A percentile compares a stretch with the other conserved stretches of the same genome.
Evolutionary conservation across 2,113 vertebrate genomes (phyloP).

Genomic region (Camelus dromedarius): DNA sequence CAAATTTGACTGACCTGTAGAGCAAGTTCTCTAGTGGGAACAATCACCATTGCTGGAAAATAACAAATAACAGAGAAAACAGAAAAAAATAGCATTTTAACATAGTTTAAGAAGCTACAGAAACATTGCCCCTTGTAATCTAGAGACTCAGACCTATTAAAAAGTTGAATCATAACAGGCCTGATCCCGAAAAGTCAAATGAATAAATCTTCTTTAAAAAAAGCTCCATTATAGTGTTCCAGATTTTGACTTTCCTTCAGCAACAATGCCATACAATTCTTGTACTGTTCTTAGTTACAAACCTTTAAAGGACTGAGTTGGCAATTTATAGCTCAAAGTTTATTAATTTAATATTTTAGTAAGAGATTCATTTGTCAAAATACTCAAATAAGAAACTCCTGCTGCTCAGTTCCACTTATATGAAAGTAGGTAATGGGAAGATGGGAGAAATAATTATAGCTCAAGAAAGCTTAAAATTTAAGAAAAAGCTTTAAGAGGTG

Average conservation of each 20-base stretch:
- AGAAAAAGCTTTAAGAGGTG: conserved; percentile 21
- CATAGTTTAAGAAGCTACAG: conserved; percentile 30
- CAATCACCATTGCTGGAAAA: conserved; percentile 95
- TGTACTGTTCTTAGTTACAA: conserved; percentile 1
- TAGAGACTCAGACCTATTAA: background rate
- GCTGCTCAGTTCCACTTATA: background rate
- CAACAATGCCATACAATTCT: background rate
- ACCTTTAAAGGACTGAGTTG: background rate
- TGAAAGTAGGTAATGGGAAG: background rate
- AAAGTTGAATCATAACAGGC: background rate
- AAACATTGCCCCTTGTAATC: conserved; percentile 19
- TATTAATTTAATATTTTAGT: background rate
- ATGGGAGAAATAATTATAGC: background rate
- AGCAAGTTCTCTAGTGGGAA: conserved; percentile 99
- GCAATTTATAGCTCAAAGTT: background rate
- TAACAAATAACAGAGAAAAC: conserved; percentile 5
- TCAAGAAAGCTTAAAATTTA: background rate
- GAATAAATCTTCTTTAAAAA: background rate
- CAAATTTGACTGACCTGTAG: conserved; percentile 99
- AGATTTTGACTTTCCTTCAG: background rate
- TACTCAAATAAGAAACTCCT: background rate
- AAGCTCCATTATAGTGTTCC: background rate
- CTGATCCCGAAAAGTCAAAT: background rate
- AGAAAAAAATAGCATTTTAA: background rate
- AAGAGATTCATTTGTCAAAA: conserved; percentile 16